phyloP scores from a whole-genome alignment of 2,888 invertebrate genomes.

The Podotricha telesiphe region DNA sequence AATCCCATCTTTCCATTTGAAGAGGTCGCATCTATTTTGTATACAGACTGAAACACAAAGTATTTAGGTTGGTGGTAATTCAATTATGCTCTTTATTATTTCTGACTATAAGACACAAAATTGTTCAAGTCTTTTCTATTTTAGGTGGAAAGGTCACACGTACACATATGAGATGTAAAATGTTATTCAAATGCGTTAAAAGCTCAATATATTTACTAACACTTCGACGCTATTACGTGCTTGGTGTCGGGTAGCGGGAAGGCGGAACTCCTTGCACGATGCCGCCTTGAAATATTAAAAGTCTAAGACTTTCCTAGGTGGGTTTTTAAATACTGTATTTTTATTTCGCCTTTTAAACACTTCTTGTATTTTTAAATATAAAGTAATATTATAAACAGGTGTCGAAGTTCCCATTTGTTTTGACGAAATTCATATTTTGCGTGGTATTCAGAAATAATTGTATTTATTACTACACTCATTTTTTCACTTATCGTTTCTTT shows the following conservation, averaged over 20 bases:
- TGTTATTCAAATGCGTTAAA: slow-evolving; percentile 48
- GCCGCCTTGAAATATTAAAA: slow-evolving; percentile 15
- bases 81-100: slow-evolving; percentile 28
- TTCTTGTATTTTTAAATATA: background rate
- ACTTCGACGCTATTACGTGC: slow-evolving; percentile 42
- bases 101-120: slow-evolving; percentile 8
- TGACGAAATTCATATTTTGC: too few relatives aligned
- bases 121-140: background rate
- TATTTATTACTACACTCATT: too few relatives aligned
- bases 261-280: slow-evolving; percentile 23
- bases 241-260: slow-evolving; percentile 28
- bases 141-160: slow-evolving; percentile 21
- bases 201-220: slow-evolving; percentile 48
- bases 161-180: slow-evolving; percentile 31
- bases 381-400: background rate
- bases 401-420: background rate
- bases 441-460: too few relatives aligned
- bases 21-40: slow-evolving; percentile 29
- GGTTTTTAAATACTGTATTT: background rate
- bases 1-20: slow-evolving; percentile 35
- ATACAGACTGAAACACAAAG: slow-evolving; percentile 24
- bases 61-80: background rate
- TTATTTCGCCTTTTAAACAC: background rate
- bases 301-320: slow-evolving; percentile 1
- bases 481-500: too few relatives aligned